Evolutionary conservation across 2,888 invertebrate species (phyloP).

Genomic region (Rhyacophila evoluta): DNA sequence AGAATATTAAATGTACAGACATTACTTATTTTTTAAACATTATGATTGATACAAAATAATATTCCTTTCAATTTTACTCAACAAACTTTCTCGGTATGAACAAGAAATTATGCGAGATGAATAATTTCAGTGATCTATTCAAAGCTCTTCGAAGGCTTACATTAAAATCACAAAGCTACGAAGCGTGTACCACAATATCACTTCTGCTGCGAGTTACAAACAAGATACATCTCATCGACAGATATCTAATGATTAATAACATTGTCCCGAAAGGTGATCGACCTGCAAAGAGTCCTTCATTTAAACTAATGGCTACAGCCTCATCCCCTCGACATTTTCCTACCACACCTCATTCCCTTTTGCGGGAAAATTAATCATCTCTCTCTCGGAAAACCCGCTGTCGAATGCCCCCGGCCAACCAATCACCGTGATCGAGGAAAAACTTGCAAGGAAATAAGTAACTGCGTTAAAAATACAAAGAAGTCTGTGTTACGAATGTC

Average conservation of each 20-base stretch:
- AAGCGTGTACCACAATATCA: neutral
- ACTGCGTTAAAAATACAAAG: conserved; percentile 21
- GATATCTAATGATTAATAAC: conserved; percentile 44
- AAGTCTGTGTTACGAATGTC: neutral
- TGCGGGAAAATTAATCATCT: conserved; percentile 45
- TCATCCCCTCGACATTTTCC: conserved; percentile 12
- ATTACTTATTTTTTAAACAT: too few relatives aligned
- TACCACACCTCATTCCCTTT: conserved; percentile 9
- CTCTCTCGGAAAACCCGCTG: conserved; percentile 37
- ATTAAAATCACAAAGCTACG: neutral
- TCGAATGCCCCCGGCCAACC: conserved; percentile 37
- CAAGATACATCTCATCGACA: conserved; percentile 32
- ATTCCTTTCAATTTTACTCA: neutral
- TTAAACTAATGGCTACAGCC: conserved; percentile 40
- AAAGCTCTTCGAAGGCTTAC: neutral
- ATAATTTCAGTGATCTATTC: neutral
- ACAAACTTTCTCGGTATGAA: neutral
- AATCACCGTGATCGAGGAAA: conserved; percentile 32
- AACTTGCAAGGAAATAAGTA: neutral
- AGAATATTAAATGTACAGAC: too few relatives aligned
- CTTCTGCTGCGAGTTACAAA: neutral
- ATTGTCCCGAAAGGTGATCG: conserved; percentile 37
- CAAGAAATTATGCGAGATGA: neutral
- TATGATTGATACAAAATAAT: too few relatives aligned
- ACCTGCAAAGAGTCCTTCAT: conserved; percentile 36